These are phyloP conservation scores for Carettochelys insculpta DNA, from an alignment of 2,113 vertebrate species.

Conservation along the genomic window DNA sequence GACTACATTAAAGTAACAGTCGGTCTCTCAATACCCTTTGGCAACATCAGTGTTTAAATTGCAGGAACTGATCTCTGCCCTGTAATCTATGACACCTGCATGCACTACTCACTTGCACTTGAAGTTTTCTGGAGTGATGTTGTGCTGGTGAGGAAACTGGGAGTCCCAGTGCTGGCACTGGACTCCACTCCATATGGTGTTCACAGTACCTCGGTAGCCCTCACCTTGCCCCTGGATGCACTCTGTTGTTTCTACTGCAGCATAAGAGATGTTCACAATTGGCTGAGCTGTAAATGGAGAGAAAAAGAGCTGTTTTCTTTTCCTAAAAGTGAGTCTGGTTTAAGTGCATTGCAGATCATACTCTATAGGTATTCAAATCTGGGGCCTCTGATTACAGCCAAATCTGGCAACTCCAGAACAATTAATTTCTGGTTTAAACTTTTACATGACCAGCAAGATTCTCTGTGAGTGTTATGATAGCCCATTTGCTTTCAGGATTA, in stretches of 20 bases:
- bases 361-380: background rate
- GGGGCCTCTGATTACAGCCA: background rate
- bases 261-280: slow-evolving; percentile 64
- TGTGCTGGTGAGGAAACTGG: slow-evolving; percentile 93
- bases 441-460: background rate
- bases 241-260: slow-evolving; percentile 77
- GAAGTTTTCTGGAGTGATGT: slow-evolving; percentile 89
- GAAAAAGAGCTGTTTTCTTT: background rate
- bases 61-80: background rate
- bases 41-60: background rate
- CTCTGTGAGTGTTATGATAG: background rate
- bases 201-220: slow-evolving; percentile 86
- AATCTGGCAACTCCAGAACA: background rate
- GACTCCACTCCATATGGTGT: slow-evolving; percentile 84
- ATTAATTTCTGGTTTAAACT: background rate
- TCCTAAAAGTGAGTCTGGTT: background rate
- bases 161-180: slow-evolving; percentile 93
- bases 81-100: background rate
- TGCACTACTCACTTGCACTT: slow-evolving; percentile 92
- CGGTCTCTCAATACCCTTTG: background rate
- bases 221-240: slow-evolving; percentile 89
- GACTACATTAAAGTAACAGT: background rate
- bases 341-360: background rate
- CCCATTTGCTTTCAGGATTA: background rate
- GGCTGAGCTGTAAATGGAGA: slow-evolving; percentile 69